Evolutionary conservation across 37 sponge, comb jelly and placozoan genomes (phyloP).

Genomic region (Oscarella lobularis): DNA sequence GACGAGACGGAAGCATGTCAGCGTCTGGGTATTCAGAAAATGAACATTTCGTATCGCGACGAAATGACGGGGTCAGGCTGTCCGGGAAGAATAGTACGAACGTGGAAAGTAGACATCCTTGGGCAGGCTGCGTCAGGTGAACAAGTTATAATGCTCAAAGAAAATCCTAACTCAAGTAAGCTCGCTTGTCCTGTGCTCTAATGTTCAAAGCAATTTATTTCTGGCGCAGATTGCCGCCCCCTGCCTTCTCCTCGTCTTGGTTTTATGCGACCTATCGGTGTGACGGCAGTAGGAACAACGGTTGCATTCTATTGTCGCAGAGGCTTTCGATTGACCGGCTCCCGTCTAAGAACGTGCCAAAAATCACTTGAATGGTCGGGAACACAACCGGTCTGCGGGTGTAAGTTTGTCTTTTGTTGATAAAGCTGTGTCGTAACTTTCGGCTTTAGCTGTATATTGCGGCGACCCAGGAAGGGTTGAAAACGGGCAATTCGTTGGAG

Average conservation of each 20-base stretch:
- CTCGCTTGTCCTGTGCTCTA: too few species aligned
- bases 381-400: not conserved
- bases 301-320: not conserved
- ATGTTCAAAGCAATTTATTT: conserved; percentile 17
- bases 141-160: not conserved
- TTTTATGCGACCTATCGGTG: not conserved
- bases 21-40: not conserved
- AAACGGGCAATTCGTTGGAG: not conserved
- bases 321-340: not conserved
- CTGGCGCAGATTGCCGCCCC: conserved; percentile 8
- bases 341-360: not conserved
- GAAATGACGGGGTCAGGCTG: not conserved
- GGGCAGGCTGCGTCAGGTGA: not conserved
- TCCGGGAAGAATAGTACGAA: not conserved
- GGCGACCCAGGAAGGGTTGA: not conserved
- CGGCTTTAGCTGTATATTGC: not conserved
- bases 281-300: not conserved
- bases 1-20: not conserved
- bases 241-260: not conserved
- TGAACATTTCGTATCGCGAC: not conserved
- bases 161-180: too few species aligned
- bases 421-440: not conserved
- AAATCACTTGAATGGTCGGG: not conserved
- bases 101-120: not conserved
- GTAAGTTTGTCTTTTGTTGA: not conserved